Percentiles rank a stretch among this genome's conserved stretches.
These are phyloP conservation scores for Trissolcus brochymenae DNA, from an alignment of 2,888 invertebrate genomes.

Conservation along the genomic window DNA sequence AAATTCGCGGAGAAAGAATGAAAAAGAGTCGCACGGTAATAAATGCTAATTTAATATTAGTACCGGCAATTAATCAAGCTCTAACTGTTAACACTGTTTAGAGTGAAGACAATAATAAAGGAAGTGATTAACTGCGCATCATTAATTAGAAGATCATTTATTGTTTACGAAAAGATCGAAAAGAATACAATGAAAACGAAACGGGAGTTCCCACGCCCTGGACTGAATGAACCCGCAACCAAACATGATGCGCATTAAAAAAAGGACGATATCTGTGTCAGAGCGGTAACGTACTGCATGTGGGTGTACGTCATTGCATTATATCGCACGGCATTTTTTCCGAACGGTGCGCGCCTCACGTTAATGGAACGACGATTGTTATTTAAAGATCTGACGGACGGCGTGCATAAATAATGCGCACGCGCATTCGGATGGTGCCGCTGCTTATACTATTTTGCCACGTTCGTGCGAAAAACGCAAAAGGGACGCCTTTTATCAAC, in stretches of 20 bases:
- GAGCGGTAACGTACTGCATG: neutral
- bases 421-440: constrained; percentile 33
- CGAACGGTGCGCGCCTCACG: constrained; percentile 21
- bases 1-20: neutral
- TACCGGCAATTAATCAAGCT: constrained; percentile 29
- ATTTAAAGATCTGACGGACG: constrained; percentile 50
- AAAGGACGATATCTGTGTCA: constrained; percentile 34
- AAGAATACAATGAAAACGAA: constrained; percentile 11
- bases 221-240: constrained; percentile 20
- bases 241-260: constrained; percentile 31
- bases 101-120: constrained; percentile 14
- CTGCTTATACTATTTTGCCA: constrained; percentile 39
- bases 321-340: constrained; percentile 29
- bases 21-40: neutral
- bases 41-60: neutral
- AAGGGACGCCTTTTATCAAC: constrained; percentile 7
- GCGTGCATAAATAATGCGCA: constrained; percentile 45
- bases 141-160: neutral
- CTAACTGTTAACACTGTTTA: constrained; percentile 33
- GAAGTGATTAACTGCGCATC: constrained; percentile 13
- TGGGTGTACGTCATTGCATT: constrained; percentile 27
- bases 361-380: constrained; percentile 44
- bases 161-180: constrained; percentile 3
- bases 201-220: constrained; percentile 27
- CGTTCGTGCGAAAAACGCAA: constrained; percentile 47